phyloP scores from a whole-genome alignment of 2,888 invertebrate species.

The Heliconius ethilla region DNA sequence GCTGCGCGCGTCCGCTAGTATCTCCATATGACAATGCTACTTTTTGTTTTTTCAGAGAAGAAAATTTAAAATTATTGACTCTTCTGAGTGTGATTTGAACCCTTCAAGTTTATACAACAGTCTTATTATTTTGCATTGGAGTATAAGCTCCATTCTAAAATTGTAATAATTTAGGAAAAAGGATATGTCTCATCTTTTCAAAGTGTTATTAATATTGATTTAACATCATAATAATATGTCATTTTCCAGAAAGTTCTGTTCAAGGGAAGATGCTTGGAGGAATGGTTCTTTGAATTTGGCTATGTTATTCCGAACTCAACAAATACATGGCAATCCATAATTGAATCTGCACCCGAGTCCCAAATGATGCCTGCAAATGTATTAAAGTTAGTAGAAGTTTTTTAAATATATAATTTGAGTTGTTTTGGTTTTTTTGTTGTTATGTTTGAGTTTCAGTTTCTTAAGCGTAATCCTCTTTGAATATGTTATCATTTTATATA shows the following conservation, averaged over 20 bases:
- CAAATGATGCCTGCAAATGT: conserved; percentile 99
- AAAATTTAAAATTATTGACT: too few relatives aligned
- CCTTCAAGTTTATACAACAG: too few relatives aligned
- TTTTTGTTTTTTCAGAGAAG: too few relatives aligned
- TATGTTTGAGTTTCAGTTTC: too few relatives aligned
- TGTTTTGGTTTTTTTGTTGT: too few relatives aligned
- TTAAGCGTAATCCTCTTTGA: neutral
- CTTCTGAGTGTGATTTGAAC: too few relatives aligned
- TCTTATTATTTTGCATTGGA: too few relatives aligned
- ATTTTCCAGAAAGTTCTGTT: conserved; percentile 87
- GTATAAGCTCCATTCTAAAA: too few relatives aligned
- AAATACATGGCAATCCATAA: conserved; percentile 99
- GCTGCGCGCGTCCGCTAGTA: too few relatives aligned
- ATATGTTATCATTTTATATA: neutral
- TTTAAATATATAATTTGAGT: neutral
- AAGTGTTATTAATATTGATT: neutral
- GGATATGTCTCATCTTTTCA: neutral
- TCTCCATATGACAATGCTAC: too few relatives aligned
- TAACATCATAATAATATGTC: neutral
- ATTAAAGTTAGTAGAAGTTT: conserved; percentile 87
- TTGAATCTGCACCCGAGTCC: conserved; percentile 99
- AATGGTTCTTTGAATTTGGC: conserved; percentile 99
- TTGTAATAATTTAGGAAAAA: too few relatives aligned
- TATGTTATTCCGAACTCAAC: conserved; percentile 99
- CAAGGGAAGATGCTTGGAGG: conserved; percentile 95